Evolutionary conservation across 2,888 invertebrate genomes (phyloP), one percentile per base, ranked within the genome.

Genomic region (Nebria salina): DNA sequence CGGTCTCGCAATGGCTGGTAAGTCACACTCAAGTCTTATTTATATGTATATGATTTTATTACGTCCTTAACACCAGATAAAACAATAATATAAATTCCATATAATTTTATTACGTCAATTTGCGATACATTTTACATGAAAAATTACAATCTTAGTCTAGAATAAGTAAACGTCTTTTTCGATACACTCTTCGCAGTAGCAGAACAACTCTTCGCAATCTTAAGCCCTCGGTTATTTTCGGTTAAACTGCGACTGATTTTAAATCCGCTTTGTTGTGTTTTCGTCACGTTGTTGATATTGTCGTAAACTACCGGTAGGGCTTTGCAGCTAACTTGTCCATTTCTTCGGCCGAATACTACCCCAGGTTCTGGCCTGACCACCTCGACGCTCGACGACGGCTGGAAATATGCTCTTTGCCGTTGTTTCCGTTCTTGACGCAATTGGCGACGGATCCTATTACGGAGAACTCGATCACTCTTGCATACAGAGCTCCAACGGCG

Each of bases 1-100:
- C 94, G 89, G 89, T 83, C 88, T 90, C 0, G 90, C 91, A 84
- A 92, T 93, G 88, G 89, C 90, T 75, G 91, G 91, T 82, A 89
- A 88, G 85, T 84, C 87, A 83, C 86, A 86, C 76, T 0, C 8
- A 7, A 54, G 13, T 6, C 0, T 5, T 34, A 2, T 1, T 34
- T 1, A 34, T 34, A 34, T 34, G 34, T 34, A 20, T 34, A 5
- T 34, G 34, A 34, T 34, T 34, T 34, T 34, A 34, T 34, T 34
- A 34, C 5, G 34, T 34, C 34, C 34, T 34, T 34, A 5, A 34
- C 34, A 4, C 34, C 34, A 34, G 34, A 34, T 34, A 34, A 34
- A 34, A 34, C 34, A 34, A 20, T 20, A 34, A 34, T 1, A 34
- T 34, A 34, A 34, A 1, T 34, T 34, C 34, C 5, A 34, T 34